These are phyloP conservation scores for Lagopus leucura DNA, from an alignment of 2,113 vertebrate genomes.

Conservation along the genomic window DNA sequence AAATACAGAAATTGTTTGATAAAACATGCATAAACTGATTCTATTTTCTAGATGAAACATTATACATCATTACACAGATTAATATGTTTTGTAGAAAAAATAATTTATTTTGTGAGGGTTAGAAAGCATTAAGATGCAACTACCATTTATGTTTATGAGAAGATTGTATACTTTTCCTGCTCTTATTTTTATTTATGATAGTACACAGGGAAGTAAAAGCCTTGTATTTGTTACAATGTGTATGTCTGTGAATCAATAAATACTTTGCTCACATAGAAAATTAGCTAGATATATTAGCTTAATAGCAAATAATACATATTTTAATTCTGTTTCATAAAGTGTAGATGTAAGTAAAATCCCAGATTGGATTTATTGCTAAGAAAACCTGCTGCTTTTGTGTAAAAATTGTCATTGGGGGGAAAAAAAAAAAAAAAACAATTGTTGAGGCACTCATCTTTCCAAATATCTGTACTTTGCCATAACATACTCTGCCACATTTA, in stretches of 20 bases:
- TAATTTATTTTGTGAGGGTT: neutral
- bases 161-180: neutral
- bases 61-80: neutral
- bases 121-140: neutral
- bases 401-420: neutral
- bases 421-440: neutral
- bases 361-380: neutral
- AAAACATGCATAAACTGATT: neutral
- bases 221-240: neutral
- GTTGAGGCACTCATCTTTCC: neutral
- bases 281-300: neutral
- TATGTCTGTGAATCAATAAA: neutral
- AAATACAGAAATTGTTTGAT: neutral
- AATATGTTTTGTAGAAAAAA: neutral
- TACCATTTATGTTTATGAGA: neutral
- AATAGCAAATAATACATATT: neutral
- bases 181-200: slow-evolving; percentile 13
- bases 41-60: neutral
- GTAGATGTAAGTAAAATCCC: neutral
- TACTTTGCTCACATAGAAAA: neutral
- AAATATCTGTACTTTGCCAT: neutral
- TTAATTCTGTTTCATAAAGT: neutral
- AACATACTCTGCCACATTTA: neutral
- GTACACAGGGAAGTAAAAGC: neutral
- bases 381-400: neutral